Evolutionary conservation across 2,888 invertebrate species (phyloP).

Genomic region (Sarcophaga carnaria): DNA sequence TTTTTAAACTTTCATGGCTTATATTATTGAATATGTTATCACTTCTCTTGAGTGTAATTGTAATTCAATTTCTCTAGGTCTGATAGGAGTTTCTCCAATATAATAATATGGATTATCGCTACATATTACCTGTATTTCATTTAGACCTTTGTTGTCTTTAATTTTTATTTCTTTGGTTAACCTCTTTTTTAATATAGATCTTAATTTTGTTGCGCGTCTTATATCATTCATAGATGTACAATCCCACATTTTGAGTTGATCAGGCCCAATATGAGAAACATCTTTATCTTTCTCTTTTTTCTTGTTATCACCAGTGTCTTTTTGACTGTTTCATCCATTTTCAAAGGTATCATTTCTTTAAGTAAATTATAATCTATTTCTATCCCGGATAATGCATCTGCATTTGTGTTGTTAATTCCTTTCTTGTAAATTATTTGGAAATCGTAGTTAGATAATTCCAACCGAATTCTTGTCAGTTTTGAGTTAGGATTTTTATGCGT

Average conservation of each 20-base stretch:
- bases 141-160: no score
- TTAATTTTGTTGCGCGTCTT: no score
- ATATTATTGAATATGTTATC: slow-evolving; percentile 8
- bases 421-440: slow-evolving; percentile 22
- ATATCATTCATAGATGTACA: no score
- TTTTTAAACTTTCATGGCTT: not conserved
- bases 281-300: not conserved
- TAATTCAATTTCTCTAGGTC: not conserved
- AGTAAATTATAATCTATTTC: no score
- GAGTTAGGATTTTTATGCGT: not conserved
- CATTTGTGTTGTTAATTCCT: not conserved
- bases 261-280: no score
- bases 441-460: slow-evolving; percentile 18
- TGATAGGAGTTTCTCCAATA: slow-evolving; percentile 27
- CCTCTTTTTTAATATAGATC: no score
- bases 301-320: not conserved
- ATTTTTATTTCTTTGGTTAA: no score
- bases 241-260: no score
- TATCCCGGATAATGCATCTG: no score
- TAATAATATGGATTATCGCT: slow-evolving; percentile 15
- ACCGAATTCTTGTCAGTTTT: slow-evolving; percentile 11
- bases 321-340: not conserved
- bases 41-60: slow-evolving; percentile 19
- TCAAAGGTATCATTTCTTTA: no score
- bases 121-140: not conserved